Evolutionary conservation across 23 tunicate genomes (phyloP), one percentile per base, ranked within the genome.

Genomic region (Trididemnum miniatum): DNA sequence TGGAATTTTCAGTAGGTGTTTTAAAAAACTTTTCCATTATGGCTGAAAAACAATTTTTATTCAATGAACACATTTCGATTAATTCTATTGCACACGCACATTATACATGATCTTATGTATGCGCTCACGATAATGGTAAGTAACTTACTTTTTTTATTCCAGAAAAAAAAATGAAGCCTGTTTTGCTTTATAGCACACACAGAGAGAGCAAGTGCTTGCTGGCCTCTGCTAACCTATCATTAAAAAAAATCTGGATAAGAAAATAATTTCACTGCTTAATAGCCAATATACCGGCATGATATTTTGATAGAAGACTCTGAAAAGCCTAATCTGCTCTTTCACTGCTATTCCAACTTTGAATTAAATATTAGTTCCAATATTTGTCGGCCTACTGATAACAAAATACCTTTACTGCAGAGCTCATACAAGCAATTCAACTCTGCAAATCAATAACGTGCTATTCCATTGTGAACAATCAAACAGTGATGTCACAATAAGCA

Each of bases 371-470:
- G 69, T 62, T 62, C 69, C 69, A 62, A 62, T 62, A 62, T 27
- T 62, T 62, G 69, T 62, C 69, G 23, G 69, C 69, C 69, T 62
- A 62, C 69, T 62, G 69, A 62, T 62, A 62, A 62, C 69, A 62
- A 62, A 62, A 24, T 62, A 15, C 23, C 69, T 62, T 62, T 62
- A 62, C 69, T 62, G 69, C 69, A 62, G 69, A 62, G 69, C 23
- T 24, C 69, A 62, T 23, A 62, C 69, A 62, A 62, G 4, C 69
- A 62, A 62, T 62, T 62, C 69, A 23, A 62, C 20, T 62, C 69
- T 62, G 69, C 27, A 23, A 23, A 62, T 62, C 69, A 62, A 23
- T 27, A 62, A 62, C n/a, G n/a, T n/a, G 69, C 27, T 24, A 62
- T 62, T 62, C 23, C 69, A 62, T 62, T 62, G 69, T 62, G 69